Percentiles rank a stretch among this genome's conserved stretches.
These are phyloP conservation scores for Frankliniella fusca DNA, from an alignment of 2,888 invertebrate genomes.

Conservation along the genomic window DNA sequence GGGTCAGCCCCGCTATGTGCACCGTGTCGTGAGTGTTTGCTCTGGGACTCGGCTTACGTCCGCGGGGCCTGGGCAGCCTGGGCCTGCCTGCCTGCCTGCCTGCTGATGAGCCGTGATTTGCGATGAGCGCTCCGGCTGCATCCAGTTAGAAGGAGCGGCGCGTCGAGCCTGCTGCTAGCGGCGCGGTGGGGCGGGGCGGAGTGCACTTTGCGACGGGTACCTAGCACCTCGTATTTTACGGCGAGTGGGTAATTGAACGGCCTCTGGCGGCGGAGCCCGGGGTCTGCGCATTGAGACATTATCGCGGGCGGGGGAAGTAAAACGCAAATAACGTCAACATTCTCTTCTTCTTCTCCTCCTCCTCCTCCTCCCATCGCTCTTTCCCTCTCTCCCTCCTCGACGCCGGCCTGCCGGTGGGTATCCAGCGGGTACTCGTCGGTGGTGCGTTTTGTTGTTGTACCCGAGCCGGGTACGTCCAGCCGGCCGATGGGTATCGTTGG, in stretches of 20 bases:
- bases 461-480: background rate
- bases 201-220: background rate
- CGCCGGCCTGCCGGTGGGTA: too few species aligned
- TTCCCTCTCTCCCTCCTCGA: too few species aligned
- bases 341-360: background rate
- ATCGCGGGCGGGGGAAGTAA: background rate
- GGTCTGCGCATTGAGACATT: conserved; percentile 10
- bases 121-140: background rate
- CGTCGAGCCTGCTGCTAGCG: background rate
- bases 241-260: background rate
- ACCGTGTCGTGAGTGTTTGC: background rate
- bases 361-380: background rate
- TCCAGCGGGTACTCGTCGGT: too few species aligned
- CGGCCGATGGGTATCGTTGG: background rate
- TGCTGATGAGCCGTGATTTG: conserved; percentile 9
- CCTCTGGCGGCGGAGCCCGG: background rate
- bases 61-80: background rate
- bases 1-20: background rate
- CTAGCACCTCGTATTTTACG: conserved; percentile 24
- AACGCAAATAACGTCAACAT: too few species aligned
- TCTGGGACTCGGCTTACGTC: background rate
- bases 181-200: background rate
- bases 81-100: background rate
- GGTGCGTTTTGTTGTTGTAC: too few species aligned
- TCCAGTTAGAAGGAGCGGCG: background rate